Percentiles rank a stretch among this genome's conserved stretches.
These are phyloP conservation scores for Drosophila acutilabella DNA, from an alignment of 2,888 invertebrate species.

Conservation along the genomic window DNA sequence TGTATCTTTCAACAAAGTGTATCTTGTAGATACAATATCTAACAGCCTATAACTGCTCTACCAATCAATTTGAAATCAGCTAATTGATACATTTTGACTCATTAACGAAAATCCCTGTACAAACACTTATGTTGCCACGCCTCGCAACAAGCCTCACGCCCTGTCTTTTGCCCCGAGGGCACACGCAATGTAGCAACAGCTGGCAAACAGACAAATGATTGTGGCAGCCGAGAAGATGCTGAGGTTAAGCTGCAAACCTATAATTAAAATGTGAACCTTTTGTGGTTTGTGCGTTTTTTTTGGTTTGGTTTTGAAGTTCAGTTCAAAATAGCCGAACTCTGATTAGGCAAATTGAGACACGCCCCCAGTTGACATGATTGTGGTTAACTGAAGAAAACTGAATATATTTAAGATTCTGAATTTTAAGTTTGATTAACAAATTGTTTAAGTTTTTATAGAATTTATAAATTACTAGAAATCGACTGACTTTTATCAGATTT, in stretches of 20 bases:
- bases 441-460: neutral
- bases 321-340: slow-evolving; percentile 50
- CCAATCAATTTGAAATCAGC: slow-evolving; percentile 50
- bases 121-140: slow-evolving; percentile 42
- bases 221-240: neutral
- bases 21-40: slow-evolving; percentile 6
- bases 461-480: neutral
- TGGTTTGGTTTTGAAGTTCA: neutral
- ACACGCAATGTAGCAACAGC: slow-evolving; percentile 43
- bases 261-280: slow-evolving; percentile 75
- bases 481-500: neutral
- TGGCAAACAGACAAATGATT: slow-evolving; percentile 7
- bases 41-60: neutral
- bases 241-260: slow-evolving; percentile 44
- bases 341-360: slow-evolving; percentile 72
- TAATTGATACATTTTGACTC: slow-evolving; percentile 56
- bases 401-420: slow-evolving; percentile 10
- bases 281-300: slow-evolving; percentile 51
- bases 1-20: neutral
- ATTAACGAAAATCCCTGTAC: slow-evolving; percentile 25
- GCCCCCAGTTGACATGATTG: slow-evolving; percentile 48
- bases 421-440: neutral
- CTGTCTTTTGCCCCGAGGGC: slow-evolving; percentile 10
- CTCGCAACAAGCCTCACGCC: slow-evolving; percentile 29
- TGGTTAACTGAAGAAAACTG: slow-evolving; percentile 9